Conservation (phyloP, 1,140 invertebrate genomes). For the Drosophila rhopaloa region DNA sequence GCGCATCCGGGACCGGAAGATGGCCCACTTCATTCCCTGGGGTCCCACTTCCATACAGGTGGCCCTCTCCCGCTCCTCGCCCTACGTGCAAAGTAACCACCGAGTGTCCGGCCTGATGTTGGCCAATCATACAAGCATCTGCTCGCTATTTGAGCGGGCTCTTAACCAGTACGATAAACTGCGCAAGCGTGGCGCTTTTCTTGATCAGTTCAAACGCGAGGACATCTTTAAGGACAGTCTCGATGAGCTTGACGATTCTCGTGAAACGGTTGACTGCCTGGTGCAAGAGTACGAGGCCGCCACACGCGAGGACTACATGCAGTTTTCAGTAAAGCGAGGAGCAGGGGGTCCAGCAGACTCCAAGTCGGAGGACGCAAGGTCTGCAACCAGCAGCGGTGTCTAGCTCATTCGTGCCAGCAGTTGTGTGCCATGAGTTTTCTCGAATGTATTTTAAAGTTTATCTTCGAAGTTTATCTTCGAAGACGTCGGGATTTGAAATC, state of each 20-base stretch:
- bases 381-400: background rate
- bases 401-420: background rate
- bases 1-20: conserved; percentile 96
- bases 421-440: conserved; percentile 46
- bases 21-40: conserved; percentile 99
- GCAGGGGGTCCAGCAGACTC: background rate
- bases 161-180: conserved; percentile 97
- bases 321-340: conserved; percentile 84
- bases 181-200: conserved; percentile 96
- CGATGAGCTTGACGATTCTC: conserved; percentile 95
- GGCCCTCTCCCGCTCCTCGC: conserved; percentile 96
- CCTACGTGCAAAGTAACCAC: conserved; percentile 97
- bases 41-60: conserved; percentile 99
- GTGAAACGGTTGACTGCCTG: conserved; percentile 95
- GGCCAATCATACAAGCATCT: conserved; percentile 99
- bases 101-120: conserved; percentile 98
- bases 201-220: conserved; percentile 98
- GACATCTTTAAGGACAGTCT: conserved; percentile 96
- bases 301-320: conserved; percentile 94
- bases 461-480: conserved; percentile 6
- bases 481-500: conserved; percentile 58
- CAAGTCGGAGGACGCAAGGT: conserved; percentile 45
- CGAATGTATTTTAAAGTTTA: conserved; percentile 27
- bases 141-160: conserved; percentile 89
- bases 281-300: conserved; percentile 98